phyloP scores from a whole-genome alignment of 1,140 invertebrate species.

The Pseudomyrmex concolor region DNA sequence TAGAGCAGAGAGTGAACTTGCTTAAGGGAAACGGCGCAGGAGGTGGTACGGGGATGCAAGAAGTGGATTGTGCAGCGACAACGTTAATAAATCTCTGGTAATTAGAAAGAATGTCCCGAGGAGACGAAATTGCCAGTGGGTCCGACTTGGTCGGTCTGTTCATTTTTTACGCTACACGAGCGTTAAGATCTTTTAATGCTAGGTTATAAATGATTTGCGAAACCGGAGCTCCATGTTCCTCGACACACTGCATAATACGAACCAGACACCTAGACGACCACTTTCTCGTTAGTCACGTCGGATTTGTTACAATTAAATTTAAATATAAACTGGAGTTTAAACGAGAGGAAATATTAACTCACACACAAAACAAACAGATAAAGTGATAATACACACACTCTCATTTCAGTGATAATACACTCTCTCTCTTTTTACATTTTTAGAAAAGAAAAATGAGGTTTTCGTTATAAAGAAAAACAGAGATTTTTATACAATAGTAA shows the following conservation, averaged over 20 bases:
- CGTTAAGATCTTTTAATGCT: slow-evolving; percentile 74
- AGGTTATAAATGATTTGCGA: slow-evolving; percentile 73
- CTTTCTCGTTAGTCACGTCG: slow-evolving; percentile 69
- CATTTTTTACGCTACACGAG: slow-evolving; percentile 73
- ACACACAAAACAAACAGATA: slow-evolving; percentile 9
- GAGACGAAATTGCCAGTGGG: slow-evolving; percentile 69
- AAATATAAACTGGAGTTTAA: slow-evolving; percentile 48
- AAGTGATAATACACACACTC: background rate
- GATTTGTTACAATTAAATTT: slow-evolving; percentile 71
- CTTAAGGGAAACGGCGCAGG: slow-evolving; percentile 37
- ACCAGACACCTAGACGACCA: slow-evolving; percentile 50
- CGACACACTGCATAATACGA: slow-evolving; percentile 54
- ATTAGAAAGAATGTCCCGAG: slow-evolving; percentile 74
- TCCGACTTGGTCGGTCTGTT: slow-evolving; percentile 64
- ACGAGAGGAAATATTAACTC: background rate
- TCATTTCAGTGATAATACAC: no score
- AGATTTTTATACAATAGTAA: no score
- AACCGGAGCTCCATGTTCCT: slow-evolving; percentile 65
- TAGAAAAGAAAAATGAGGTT: no score
- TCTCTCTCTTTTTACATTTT: no score
- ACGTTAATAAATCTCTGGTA: slow-evolving; percentile 76
- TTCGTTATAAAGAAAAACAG: no score
- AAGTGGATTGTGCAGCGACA: slow-evolving; percentile 59
- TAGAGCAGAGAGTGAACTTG: slow-evolving; percentile 57
- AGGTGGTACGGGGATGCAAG: slow-evolving; percentile 47